A percentile compares a stretch with the other conserved stretches of the same genome.
Evolutionary conservation across 2,797 vertebrate genomes (phyloP).

Genomic region (Urocyon cinereoargenteus): DNA sequence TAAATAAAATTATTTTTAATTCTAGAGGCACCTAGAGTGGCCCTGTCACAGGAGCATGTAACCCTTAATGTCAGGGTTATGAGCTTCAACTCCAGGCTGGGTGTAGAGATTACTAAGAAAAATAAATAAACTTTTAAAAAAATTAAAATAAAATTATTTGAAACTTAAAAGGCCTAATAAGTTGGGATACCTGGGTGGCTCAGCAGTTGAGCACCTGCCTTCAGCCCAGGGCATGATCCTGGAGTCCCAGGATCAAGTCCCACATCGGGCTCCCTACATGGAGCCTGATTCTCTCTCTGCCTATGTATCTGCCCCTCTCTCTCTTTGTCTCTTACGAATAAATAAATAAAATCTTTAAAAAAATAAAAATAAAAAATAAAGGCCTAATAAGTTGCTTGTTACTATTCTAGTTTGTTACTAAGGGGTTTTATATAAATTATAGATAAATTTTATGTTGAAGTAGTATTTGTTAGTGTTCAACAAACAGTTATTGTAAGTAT

Average conservation of each 20-base stretch:
- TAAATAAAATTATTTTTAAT: constrained; percentile 58
- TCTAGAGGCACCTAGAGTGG: not conserved
- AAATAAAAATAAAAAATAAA: constrained; percentile 5
- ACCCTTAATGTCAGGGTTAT: not conserved
- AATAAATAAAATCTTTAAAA: not conserved
- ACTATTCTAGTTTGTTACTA: constrained; percentile 41
- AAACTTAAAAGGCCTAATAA: constrained; percentile 2
- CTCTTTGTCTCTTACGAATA: not conserved
- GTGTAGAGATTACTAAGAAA: not conserved
- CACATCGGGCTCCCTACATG: too few relatives aligned
- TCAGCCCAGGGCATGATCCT: too few relatives aligned
- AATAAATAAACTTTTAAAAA: not conserved
- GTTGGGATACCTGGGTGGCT: not conserved
- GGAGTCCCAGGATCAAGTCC: too few relatives aligned
- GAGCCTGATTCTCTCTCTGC: too few relatives aligned
- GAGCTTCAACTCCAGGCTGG: not conserved
- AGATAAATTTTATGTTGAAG: constrained; percentile 62
- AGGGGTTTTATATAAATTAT: constrained; percentile 18
- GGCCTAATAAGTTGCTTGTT: not conserved
- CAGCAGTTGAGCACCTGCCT: too few relatives aligned
- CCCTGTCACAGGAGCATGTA: not conserved
- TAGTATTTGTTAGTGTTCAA: constrained; percentile 42
- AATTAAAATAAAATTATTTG: not conserved
- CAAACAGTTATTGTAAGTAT: constrained; percentile 6
- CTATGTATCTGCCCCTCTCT: too few relatives aligned